Evolutionary conservation across 2,888 invertebrate genomes (phyloP).

Genomic region (Dryobotodes eremita): DNA sequence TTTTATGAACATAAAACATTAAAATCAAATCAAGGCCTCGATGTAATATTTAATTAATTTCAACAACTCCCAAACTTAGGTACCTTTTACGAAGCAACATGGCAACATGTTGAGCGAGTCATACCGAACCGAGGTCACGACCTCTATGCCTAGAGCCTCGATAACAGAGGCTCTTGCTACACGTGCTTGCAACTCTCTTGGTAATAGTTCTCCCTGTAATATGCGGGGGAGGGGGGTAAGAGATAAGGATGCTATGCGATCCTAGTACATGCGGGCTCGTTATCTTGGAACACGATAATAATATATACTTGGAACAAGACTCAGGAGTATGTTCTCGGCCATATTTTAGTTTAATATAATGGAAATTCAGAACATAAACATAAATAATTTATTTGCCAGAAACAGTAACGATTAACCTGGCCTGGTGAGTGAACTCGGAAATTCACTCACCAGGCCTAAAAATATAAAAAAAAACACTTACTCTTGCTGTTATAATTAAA

Average conservation of each 20-base stretch:
- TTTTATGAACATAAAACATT: constrained; percentile 27
- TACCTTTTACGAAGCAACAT: background rate
- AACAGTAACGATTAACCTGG: background rate
- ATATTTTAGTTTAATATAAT: background rate
- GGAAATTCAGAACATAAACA: background rate
- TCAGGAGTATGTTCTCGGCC: background rate
- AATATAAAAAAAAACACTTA: background rate
- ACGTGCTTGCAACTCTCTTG: constrained; percentile 12
- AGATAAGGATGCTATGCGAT: constrained; percentile 39
- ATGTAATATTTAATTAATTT: constrained; percentile 31
- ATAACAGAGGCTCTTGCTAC: background rate
- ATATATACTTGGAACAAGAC: background rate
- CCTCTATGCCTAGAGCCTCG: background rate
- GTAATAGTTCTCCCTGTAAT: constrained; percentile 20
- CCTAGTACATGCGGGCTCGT: constrained; percentile 28
- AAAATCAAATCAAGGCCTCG: constrained; percentile 4
- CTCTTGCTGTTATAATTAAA: background rate
- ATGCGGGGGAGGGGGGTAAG: background rate
- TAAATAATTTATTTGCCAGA: background rate
- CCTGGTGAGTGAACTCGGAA: no score
- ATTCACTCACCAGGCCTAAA: no score
- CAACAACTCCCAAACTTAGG: background rate
- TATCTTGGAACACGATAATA: constrained; percentile 15
- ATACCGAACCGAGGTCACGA: background rate
- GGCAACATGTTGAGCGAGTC: background rate